phyloP scores from a whole-genome alignment of 1,140 invertebrate genomes.

The Nomia melanderi region DNA sequence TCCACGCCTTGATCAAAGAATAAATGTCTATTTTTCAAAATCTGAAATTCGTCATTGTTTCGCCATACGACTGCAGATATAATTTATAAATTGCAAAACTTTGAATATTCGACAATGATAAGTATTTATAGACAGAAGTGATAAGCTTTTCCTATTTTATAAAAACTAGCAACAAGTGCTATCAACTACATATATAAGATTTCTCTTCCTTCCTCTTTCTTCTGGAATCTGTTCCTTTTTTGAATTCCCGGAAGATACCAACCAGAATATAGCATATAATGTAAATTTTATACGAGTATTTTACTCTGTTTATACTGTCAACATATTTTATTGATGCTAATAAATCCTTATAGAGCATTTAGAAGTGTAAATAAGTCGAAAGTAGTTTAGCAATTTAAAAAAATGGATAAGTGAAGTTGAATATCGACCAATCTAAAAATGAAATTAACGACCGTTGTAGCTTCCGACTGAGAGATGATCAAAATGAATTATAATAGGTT shows the following conservation, averaged over 20 bases:
- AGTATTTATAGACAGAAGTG: not conserved
- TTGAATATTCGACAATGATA: constrained; percentile 9
- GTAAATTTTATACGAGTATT: constrained; percentile 9
- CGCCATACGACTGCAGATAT: not conserved
- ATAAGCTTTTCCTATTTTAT: constrained; percentile 3
- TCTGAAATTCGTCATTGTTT: too few species aligned
- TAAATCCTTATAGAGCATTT: not conserved
- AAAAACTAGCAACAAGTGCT: not conserved
- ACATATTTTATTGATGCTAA: constrained; percentile 22
- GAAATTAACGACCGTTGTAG: not conserved
- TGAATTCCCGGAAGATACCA: not conserved
- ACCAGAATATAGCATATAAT: constrained; percentile 7
- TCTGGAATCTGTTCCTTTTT: not conserved
- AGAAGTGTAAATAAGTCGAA: not conserved
- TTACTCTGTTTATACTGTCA: not conserved
- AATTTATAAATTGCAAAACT: constrained; percentile 6
- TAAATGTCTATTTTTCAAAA: too few species aligned
- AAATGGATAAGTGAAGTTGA: not conserved
- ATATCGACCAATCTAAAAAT: not conserved
- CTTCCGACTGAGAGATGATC: not conserved
- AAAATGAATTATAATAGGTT: constrained; percentile 6
- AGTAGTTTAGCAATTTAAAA: not conserved
- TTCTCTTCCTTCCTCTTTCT: not conserved
- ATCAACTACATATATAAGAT: not conserved
- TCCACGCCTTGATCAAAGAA: too few species aligned